phyloP scores from a whole-genome alignment of 37 sponge, comb jelly and placozoan species.

The Theonella swinhoei region DNA sequence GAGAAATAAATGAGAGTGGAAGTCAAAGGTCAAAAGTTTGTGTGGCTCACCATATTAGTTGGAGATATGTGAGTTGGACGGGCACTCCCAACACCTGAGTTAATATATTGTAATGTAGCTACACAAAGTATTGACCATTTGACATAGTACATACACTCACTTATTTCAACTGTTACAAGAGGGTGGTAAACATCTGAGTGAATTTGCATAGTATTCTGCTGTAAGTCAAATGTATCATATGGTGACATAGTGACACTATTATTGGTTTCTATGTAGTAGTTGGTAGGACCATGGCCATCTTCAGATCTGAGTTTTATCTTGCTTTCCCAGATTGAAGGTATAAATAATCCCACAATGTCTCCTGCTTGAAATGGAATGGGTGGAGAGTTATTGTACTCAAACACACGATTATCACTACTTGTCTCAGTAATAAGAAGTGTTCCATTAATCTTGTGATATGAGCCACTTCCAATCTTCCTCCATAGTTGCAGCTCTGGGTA shows the following conservation, averaged over 20 bases:
- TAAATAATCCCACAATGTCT: not conserved
- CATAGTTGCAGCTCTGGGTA: not conserved
- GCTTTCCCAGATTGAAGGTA: not conserved
- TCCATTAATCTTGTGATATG: not conserved
- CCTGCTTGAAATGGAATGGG: not conserved
- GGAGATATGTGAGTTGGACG: too few species aligned
- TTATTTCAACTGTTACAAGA: not conserved
- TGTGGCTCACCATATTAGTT: too few species aligned
- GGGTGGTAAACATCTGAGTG: not conserved
- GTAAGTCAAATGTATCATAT: not conserved
- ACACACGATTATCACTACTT: not conserved
- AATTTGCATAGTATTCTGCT: not conserved
- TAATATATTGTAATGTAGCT: too few species aligned
- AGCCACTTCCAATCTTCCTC: not conserved
- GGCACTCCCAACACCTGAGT: too few species aligned
- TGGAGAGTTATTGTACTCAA: not conserved
- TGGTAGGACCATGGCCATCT: not conserved
- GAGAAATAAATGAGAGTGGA: too few species aligned
- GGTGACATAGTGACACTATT: not conserved
- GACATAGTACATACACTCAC: too few species aligned
- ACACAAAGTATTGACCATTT: too few species aligned
- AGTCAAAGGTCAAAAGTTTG: too few species aligned
- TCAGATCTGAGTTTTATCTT: not conserved
- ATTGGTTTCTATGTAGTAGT: not conserved
- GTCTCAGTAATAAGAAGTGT: not conserved